A percentile compares a stretch with the other conserved stretches of the same genome.
These are phyloP conservation scores for Choloepus hoffmanni DNA, from an alignment of 2,113 vertebrate species.

Conservation along the genomic window DNA sequence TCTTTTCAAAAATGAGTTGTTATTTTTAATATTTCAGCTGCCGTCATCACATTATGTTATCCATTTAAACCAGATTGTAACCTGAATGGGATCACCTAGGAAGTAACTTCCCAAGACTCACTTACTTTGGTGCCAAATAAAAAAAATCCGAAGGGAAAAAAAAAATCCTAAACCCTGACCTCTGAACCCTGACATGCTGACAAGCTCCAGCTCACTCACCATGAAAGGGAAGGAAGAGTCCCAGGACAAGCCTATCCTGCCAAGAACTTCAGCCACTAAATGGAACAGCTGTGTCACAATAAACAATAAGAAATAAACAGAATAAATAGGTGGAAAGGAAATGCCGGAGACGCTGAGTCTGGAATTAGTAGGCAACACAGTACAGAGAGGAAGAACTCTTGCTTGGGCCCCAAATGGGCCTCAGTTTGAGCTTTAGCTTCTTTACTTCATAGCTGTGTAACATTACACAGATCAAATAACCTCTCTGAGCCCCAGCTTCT, in stretches of 20 bases:
- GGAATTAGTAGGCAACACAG: not conserved
- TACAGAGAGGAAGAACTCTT: not conserved
- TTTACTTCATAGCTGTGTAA: not conserved
- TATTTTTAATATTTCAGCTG: conserved; percentile 58
- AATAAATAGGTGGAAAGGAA: conserved; percentile 54
- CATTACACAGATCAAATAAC: not conserved
- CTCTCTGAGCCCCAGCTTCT: not conserved
- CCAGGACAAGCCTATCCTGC: conserved; percentile 70
- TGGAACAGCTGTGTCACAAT: conserved; percentile 74
- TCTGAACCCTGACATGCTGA: conserved; percentile 71
- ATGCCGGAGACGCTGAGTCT: not conserved
- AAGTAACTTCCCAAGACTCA: conserved; percentile 59
- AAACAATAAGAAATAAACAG: conserved; percentile 72
- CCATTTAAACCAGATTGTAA: conserved; percentile 58
- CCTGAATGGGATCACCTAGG: conserved; percentile 55
- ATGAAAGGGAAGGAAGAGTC: conserved; percentile 70
- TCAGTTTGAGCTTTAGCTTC: not conserved
- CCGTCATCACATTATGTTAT: conserved; percentile 44
- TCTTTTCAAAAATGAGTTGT: conserved; percentile 42
- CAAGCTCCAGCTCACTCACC: conserved; percentile 60
- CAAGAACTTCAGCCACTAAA: conserved; percentile 77
- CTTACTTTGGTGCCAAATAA: conserved; percentile 67
- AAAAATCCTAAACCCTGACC: conserved; percentile 65
- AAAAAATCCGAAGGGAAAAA: conserved; percentile 45
- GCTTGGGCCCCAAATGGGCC: not conserved